phyloP scores from a whole-genome alignment of 2,888 invertebrate species.

The Epiblema foenella region DNA sequence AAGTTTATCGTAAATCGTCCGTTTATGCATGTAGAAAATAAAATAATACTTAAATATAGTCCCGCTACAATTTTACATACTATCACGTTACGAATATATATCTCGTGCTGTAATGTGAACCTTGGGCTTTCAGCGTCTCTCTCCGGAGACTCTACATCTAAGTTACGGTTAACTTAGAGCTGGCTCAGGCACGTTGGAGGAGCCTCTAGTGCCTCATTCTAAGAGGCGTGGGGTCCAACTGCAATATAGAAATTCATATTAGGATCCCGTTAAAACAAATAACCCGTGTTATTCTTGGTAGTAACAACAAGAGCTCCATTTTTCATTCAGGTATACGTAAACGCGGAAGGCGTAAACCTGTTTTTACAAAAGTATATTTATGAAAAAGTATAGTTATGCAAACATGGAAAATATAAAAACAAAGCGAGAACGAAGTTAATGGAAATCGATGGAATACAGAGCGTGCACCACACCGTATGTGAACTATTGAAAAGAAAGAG shows the following conservation, averaged over 20 bases:
- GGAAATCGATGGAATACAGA: constrained; percentile 32
- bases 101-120: constrained; percentile 61
- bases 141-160: constrained; percentile 70
- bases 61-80: constrained; percentile 41
- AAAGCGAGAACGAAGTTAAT: constrained; percentile 14
- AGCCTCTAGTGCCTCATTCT: constrained; percentile 67
- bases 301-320: too few relatives aligned
- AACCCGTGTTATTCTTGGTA: too few relatives aligned
- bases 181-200: constrained; percentile 64
- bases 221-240: constrained; percentile 55
- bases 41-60: constrained; percentile 15
- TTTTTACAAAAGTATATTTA: not conserved
- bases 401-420: constrained; percentile 1
- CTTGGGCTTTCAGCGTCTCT: constrained; percentile 60
- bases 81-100: constrained; percentile 59
- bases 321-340: too few relatives aligned
- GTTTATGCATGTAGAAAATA: not conserved
- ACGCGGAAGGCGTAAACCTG: too few relatives aligned
- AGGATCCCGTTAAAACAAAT: not conserved
- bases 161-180: constrained; percentile 74
- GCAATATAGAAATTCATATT: constrained; percentile 5
- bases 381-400: not conserved
- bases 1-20: too few relatives aligned
- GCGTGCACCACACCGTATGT: constrained; percentile 38
- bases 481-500: constrained; percentile 62